Evolutionary conservation across 2,888 invertebrate genomes (phyloP), one percentile per base, ranked within the genome.

Genomic region (Yponomeuta plumbellus): DNA sequence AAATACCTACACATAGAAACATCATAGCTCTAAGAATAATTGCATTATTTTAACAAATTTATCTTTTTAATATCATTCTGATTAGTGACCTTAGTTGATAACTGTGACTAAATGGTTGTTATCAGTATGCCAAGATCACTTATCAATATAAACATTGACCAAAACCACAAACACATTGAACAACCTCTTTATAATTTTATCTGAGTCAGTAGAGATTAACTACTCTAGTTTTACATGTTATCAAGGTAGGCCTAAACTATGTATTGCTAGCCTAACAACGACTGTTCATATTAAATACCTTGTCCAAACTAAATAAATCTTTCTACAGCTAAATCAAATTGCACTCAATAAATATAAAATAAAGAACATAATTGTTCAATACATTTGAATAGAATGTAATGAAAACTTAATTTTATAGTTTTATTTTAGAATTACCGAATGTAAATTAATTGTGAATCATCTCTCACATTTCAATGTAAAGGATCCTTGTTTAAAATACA

Each of bases 51-150:
- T 52, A 52, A 17, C 17, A 52, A 62, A 22, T 8, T 23, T 62
- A 69, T 67, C 64, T 70, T 59, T 70, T 71, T 71, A 74, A 76
- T 72, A 74, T 52, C 6, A 44, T 34, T 8, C 8, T 34, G 44
- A 44, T 17, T 11, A 44, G 44, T 44, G 11, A 44, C 17, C 44
- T 44, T 52, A 52, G 44, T 52, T 52, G 13, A 52, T 17, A 52
- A 17, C 13, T 52, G 13, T 52, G 44, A 52, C 44, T 52, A 52
- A 52, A 17, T 52, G 44, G 44, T 52, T 52, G 44, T 17, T 52
- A 13, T 52, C 44, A 17, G 17, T 52, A 52, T 52, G 44, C 44
- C 17, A 17, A 52, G 44, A 17, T 52, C 13, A 52, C 17, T 52
- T 5, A 8, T 13, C 44, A 52, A 44, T 44, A 44, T 13, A 13